Percentiles rank a stretch among this genome's conserved stretches.
Evolutionary conservation across 2,113 vertebrate genomes (phyloP).

Genomic region (Scatophagus argus): DNA sequence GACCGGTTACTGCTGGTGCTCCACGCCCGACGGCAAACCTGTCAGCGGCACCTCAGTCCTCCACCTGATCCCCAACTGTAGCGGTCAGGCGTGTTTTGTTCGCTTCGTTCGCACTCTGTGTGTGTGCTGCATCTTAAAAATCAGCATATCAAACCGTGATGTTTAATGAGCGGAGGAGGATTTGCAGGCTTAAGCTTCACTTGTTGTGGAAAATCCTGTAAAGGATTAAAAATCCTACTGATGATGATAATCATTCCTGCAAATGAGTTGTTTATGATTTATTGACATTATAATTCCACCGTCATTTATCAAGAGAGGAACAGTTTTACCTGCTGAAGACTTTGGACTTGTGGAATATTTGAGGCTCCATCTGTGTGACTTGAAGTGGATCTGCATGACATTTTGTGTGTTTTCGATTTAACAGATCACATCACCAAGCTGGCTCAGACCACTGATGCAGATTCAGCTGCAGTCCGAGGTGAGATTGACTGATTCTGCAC

Average conservation of each 20-base stretch:
- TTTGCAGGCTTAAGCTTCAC: too few species aligned
- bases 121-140: too few species aligned
- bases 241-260: not conserved
- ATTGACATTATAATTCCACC: not conserved
- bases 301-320: not conserved
- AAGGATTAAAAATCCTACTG: not conserved
- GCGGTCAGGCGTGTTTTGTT: constrained; percentile 54
- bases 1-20: constrained; percentile 84
- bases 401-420: not conserved
- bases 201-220: not conserved
- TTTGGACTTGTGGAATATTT: not conserved
- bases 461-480: constrained; percentile 52
- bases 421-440: constrained; percentile 54
- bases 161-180: too few species aligned
- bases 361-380: not conserved
- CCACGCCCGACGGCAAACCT: constrained; percentile 76
- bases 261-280: not conserved
- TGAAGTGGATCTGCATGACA: not conserved
- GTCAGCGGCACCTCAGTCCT: constrained; percentile 76
- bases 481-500: too few species aligned
- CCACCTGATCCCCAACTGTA: constrained; percentile 75
- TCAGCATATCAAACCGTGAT: too few species aligned
- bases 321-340: not conserved
- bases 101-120: too few species aligned
- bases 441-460: constrained; percentile 2